Evolutionary conservation across 1,140 invertebrate species (phyloP).

Genomic region (Metopolophium dirhodum): DNA sequence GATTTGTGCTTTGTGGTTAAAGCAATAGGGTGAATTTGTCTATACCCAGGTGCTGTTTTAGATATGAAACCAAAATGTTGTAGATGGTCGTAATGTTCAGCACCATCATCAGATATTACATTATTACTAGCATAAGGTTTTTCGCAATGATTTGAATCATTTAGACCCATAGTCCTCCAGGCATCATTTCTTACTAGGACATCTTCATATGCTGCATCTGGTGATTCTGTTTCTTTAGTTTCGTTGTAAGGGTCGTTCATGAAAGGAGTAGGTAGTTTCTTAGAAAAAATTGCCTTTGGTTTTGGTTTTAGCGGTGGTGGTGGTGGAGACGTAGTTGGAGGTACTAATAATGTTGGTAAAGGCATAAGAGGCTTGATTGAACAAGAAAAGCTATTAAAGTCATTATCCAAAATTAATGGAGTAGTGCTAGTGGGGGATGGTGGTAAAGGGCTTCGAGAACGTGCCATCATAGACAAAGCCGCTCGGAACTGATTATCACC

Average conservation of each 20-base stretch:
- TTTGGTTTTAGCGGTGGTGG: constrained; percentile 64
- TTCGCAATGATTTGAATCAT: constrained; percentile 66
- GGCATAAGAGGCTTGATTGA: constrained; percentile 58
- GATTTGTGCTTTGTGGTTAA: constrained; percentile 61
- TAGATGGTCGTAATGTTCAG: constrained; percentile 73
- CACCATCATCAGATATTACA: constrained; percentile 19
- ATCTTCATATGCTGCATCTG: constrained; percentile 69
- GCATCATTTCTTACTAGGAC: constrained; percentile 75
- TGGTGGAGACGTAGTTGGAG: constrained; percentile 30
- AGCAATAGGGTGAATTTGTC: constrained; percentile 65
- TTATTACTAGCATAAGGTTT: constrained; percentile 10
- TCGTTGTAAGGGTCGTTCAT: constrained; percentile 26
- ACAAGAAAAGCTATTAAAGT: constrained; percentile 57
- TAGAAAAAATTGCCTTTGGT: constrained; percentile 73
- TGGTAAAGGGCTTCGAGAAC: constrained; percentile 77
- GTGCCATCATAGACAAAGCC: constrained; percentile 63
- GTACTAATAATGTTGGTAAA: constrained; percentile 14
- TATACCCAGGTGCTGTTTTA: constrained; percentile 75
- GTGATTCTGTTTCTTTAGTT: constrained; percentile 19
- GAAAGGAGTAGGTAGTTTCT: constrained; percentile 62
- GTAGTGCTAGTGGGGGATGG: constrained; percentile 69
- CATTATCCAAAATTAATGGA: constrained; percentile 60
- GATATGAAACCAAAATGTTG: constrained; percentile 78
- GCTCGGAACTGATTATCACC: constrained; percentile 77
- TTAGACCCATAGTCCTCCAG: constrained; percentile 79